Evolutionary conservation across 2,888 invertebrate genomes (phyloP), one percentile per base, ranked within the genome.

Genomic region (Liopterus haemorrhoidalis): DNA sequence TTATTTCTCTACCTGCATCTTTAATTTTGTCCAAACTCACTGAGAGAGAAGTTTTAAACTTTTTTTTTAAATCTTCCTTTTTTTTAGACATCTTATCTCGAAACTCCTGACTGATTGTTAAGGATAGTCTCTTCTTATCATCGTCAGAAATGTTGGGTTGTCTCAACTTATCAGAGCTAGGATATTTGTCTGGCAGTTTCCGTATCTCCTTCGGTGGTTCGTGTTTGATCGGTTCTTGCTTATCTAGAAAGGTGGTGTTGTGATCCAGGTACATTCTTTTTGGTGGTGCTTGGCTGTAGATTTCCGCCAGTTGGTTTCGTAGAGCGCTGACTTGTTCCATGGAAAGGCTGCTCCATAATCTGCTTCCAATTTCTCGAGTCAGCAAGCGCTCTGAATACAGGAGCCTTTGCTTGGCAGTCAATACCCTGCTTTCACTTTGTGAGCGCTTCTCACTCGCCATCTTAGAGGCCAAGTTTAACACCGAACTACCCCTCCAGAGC

Each of bases 401-500:
- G 39, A 55, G 48, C 48, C 54, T 59, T 47, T 54, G 59, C 47
- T 53, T 55, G 36, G 40, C 52, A 12, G 62, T 53, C 37, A 64
- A 62, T 22, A 63, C 64, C 24, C 66, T 57, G 32, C 65, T 67
- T 51, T 70, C 68, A 27, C 65, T 66, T 21, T 66, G 68, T 16
- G 75, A 73, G 46, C 76, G 74, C 55, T 74, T 78, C 55, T 73
- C 78, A 39, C 79, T 77, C n/a, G n/a, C n/a, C 59, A 88, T 78
- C 48, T 74, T 79, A 50, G 77, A 79, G 0, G 88, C 88, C 33
- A 88, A 74, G 69, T 88, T 85, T 1, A 81, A 78, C 0, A 90
- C 89, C 8, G 89, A 88, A 52, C 75, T 84, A 5, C 88, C 89
- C 31, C 90, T 72, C 89, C 89, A 90, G 18, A 87, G 70, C 2